A percentile compares a stretch with the other conserved stretches of the same genome.
Evolutionary conservation across 2,113 vertebrate species (phyloP).

Genomic region (Rattus rattus): DNA sequence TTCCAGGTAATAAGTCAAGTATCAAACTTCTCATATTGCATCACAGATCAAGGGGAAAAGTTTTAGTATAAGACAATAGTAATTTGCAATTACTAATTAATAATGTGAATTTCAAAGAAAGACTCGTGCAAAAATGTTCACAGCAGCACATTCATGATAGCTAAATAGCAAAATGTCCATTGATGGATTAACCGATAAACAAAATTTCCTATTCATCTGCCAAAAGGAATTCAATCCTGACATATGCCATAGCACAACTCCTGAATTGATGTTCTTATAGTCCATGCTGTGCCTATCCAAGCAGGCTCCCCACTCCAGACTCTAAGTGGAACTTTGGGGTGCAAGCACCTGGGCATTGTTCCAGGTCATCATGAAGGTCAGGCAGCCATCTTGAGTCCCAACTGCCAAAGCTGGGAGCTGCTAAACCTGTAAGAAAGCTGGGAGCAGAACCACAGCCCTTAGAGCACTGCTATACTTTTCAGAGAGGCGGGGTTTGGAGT

Average conservation of each 20-base stretch:
- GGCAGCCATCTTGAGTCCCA: background rate
- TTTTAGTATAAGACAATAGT: background rate
- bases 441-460: background rate
- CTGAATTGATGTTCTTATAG: background rate
- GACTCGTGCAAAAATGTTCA: background rate
- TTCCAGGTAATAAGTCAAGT: background rate
- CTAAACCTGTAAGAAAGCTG: background rate
- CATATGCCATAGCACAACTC: background rate
- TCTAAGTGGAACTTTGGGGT: background rate
- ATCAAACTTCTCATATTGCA: background rate
- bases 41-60: background rate
- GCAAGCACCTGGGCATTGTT: background rate
- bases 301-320: background rate
- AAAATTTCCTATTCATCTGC: background rate
- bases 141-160: background rate
- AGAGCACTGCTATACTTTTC: conserved; percentile 6
- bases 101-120: background rate
- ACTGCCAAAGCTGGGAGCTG: background rate
- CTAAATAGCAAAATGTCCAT: background rate
- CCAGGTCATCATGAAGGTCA: background rate
- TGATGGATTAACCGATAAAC: background rate
- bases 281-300: background rate
- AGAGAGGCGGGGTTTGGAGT: background rate
- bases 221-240: conserved; percentile 16
- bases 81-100: background rate